Evolutionary conservation across 2,888 invertebrate species (phyloP), one percentile per base, ranked within the genome.

Genomic region (Cenopis cana): DNA sequence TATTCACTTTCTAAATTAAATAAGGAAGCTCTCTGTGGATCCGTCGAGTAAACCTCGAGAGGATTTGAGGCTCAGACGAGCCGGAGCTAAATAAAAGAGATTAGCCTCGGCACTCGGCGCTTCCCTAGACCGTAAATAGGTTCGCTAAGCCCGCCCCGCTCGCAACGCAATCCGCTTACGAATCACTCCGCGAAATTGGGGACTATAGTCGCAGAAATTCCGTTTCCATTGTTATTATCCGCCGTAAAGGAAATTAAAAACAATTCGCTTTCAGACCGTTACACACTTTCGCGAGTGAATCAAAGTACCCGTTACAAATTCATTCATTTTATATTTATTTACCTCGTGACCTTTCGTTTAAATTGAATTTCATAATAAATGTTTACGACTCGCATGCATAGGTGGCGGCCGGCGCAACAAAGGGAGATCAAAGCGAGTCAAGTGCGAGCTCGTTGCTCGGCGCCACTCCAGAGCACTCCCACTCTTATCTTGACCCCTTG

Each of bases 401-500:
- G 78, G 80, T 68, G 71, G 80, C 69, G 75, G 81, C 74, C 81
- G 85, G 81, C 75, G 77, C 79, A 77, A 76, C 80, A 80, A 77
- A 82, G 79, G 77, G 79, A 84, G 86, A 90, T 91, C 90, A 91
- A 90, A 91, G 87, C 78, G 76, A 77, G 77, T 89, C 85, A 80
- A 90, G 91, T 88, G 88, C 80, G 79, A 81, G 76, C 81, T 82
- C 78, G 81, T 79, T 84, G 82, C 81, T 82, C 77, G 81, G 81
- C 80, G 82, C 83, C 83, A 89, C 89, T 90, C 80, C 82, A 86
- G 79, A 79, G 80, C 81, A 79, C 78, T 78, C 74, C 78, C 87
- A 87, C 90, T 90, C 80, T 91, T 91, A 91, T 90, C 91, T 84
- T 79, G 86, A 85, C 86, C 86, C 89, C 79, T 79, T 79, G 81